Conservation (phyloP, 2,113 vertebrate species). For the Triplophysa siluroides region DNA sequence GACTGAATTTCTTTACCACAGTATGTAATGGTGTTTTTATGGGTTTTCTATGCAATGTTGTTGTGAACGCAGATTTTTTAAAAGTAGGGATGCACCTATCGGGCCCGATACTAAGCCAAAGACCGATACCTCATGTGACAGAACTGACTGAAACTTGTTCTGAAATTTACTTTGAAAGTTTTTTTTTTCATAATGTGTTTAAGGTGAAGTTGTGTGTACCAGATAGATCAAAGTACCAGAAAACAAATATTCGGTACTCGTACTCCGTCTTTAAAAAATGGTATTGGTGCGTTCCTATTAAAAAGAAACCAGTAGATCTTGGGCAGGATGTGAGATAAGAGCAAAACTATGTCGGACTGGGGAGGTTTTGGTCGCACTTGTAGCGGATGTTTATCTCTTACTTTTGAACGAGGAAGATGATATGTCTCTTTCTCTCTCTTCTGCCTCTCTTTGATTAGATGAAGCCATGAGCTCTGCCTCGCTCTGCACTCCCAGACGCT, state of each 20-base stretch:
- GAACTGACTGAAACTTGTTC: too few species aligned
- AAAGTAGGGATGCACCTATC: too few species aligned
- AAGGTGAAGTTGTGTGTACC: too few species aligned
- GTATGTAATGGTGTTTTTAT: neutral
- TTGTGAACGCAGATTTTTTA: neutral
- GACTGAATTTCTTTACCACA: neutral
- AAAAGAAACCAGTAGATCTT: neutral
- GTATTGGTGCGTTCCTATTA: neutral
- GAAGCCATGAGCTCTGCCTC: conserved; percentile 18
- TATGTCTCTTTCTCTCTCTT: conserved; percentile 18
- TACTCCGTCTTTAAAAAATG: too few species aligned
- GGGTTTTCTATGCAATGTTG: neutral
- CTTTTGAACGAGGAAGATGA: conserved; percentile 41
- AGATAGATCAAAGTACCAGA: too few species aligned
- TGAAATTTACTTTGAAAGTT: too few species aligned
- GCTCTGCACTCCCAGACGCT: neutral
- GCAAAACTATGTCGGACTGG: neutral
- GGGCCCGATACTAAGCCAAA: too few species aligned
- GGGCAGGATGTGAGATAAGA: neutral
- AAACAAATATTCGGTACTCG: too few species aligned
- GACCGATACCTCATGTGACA: too few species aligned
- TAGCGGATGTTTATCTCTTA: neutral
- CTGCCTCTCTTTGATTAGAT: conserved; percentile 33
- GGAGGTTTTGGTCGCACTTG: conserved; percentile 4
- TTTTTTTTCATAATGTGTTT: too few species aligned